Conservation (phyloP, 2,113 vertebrate genomes). For the Sardina pilchardus region DNA sequence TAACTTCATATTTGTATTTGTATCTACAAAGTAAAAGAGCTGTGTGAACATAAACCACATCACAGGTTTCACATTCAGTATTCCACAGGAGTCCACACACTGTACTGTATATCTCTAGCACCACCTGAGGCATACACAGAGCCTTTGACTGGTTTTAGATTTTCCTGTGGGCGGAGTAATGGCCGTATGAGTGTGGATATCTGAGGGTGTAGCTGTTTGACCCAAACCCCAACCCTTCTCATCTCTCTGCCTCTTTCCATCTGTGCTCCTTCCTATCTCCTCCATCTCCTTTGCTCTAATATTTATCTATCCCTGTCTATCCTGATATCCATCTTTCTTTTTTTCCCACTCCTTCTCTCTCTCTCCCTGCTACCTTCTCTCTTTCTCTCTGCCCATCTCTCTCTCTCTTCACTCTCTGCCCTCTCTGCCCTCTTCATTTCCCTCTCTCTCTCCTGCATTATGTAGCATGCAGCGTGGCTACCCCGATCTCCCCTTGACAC, state of each 20-base stretch:
- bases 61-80: not conserved
- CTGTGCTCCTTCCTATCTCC: not conserved
- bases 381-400: not conserved
- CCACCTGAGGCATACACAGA: not conserved
- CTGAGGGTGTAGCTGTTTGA: not conserved
- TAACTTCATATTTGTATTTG: not conserved
- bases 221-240: not conserved
- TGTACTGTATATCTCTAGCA: no score
- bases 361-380: not conserved
- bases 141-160: not conserved
- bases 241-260: not conserved
- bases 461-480: constrained; percentile 11
- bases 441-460: constrained; percentile 18
- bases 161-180: not conserved
- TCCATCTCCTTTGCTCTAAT: not conserved
- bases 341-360: not conserved
- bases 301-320: constrained; percentile 8
- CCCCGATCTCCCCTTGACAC: constrained; percentile 16
- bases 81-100: not conserved
- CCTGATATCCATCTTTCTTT: not conserved
- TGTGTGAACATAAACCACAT: not conserved
- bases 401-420: not conserved
- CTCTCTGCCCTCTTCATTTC: not conserved
- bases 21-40: not conserved
- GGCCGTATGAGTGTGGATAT: not conserved